Evolutionary conservation across 92 coral and sea anemone genomes (phyloP).

Genomic region (Zoanthus solanderi): DNA sequence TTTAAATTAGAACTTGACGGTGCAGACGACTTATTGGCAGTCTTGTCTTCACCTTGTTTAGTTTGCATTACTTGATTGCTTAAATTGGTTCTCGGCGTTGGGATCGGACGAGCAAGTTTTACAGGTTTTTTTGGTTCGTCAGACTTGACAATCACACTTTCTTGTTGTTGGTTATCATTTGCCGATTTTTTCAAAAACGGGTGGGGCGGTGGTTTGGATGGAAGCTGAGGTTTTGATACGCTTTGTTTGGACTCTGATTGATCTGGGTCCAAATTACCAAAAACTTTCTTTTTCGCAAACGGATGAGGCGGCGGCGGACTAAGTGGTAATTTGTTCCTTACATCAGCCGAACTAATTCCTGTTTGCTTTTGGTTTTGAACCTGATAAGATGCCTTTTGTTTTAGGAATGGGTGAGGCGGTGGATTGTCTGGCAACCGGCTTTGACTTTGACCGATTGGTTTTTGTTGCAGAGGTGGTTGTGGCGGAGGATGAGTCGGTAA

Average conservation of each 20-base stretch:
- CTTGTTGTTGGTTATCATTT: background rate
- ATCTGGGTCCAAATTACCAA: background rate
- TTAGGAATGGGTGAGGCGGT: constrained; percentile 27
- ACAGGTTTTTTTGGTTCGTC: constrained; percentile 7
- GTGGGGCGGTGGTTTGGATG: background rate
- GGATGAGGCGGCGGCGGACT: constrained; percentile 25
- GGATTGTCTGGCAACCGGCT: constrained; percentile 14
- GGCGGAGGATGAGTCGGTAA: background rate
- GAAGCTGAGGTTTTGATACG: constrained; percentile 1
- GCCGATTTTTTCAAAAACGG: constrained; percentile 6
- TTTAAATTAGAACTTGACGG: background rate
- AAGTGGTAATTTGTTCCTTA: constrained; percentile 1
- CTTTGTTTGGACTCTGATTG: background rate
- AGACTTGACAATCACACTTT: too few relatives aligned
- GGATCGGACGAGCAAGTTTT: constrained; percentile 16
- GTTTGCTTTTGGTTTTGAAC: background rate
- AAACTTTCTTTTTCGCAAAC: constrained; percentile 12
- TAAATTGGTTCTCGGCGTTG: background rate
- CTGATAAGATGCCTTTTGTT: constrained; percentile 1
- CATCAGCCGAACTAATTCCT: background rate
- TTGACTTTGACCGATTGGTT: background rate
- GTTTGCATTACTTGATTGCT: background rate
- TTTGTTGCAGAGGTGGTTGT: background rate
- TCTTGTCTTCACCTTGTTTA: background rate
- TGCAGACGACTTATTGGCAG: background rate